These are phyloP conservation scores for Vulpes vulpes DNA, from an alignment of 2,113 vertebrate genomes.

Conservation along the genomic window DNA sequence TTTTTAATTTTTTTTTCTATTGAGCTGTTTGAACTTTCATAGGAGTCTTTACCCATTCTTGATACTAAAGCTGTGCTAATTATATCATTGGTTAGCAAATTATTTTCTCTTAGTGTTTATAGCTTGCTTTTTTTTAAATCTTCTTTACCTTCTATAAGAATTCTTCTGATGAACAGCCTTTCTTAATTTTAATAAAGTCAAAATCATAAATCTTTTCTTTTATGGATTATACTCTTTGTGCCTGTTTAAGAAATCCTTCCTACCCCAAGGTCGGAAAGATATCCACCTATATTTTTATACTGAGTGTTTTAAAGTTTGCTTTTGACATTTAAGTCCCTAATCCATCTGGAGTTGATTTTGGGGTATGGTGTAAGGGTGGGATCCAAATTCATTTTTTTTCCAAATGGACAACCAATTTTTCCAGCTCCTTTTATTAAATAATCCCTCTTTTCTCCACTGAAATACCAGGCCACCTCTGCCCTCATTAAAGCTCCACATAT, in stretches of 20 bases:
- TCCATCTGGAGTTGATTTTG: constrained; percentile 83
- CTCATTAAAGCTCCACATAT: constrained; percentile 61
- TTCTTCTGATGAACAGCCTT: constrained; percentile 49
- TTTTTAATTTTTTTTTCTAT: neutral
- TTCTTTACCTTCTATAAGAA: constrained; percentile 9
- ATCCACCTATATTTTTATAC: constrained; percentile 82
- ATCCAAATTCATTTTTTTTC: constrained; percentile 81
- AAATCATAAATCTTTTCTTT: constrained; percentile 69
- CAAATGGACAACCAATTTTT: constrained; percentile 81
- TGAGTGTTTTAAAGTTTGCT: constrained; percentile 80
- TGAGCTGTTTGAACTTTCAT: neutral
- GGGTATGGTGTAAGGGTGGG: constrained; percentile 78
- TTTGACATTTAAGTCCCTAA: constrained; percentile 81
- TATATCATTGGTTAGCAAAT: neutral
- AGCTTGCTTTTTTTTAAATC: neutral
- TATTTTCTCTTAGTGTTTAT: neutral
- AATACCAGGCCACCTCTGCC: constrained; percentile 68
- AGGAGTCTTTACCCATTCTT: neutral
- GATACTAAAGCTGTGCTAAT: neutral
- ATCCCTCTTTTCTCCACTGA: constrained; percentile 74
- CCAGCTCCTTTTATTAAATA: constrained; percentile 82
- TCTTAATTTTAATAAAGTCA: constrained; percentile 71
- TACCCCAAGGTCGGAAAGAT: constrained; percentile 64
- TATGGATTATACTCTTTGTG: constrained; percentile 56
- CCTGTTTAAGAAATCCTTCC: constrained; percentile 73